Evolutionary conservation across 2,888 invertebrate species (phyloP), one percentile per base, ranked within the genome.

Genomic region (Mesodorylaimus sp.): DNA sequence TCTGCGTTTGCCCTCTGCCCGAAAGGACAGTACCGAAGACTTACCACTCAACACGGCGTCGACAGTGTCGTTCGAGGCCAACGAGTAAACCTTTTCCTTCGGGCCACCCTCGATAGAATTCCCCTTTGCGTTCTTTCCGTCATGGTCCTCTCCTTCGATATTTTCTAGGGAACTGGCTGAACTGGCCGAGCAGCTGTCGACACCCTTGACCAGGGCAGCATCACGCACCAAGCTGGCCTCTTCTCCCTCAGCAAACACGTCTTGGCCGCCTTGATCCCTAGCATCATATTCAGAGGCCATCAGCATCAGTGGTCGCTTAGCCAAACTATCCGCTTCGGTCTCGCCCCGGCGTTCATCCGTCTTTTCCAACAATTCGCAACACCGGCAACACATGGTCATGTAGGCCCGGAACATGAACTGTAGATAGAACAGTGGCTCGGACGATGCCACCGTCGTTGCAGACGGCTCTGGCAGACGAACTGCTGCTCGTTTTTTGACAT

Each of bases 41-140:
- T 7, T 39, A 43, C 75, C 73, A 25, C 69, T 68, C 66, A 75
- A 68, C 55, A 76, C 63, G 37, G 65, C 62, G 53, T 68, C 66
- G 43, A 74, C 66, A 53, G 73, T 69, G 52, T 68, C 65, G 50
- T 72, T 69, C 3, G 70, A 70, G 32, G 70, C 70, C 19, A 72
- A 65, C 13, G 66, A 66, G 57, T 71, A 72, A 3, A 71, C 65
- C 27, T 65, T 58, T 28, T 56, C 55, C n/a, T n/a, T n/a, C n/a
- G n/a, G 54, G 52, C 10, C 44, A 39, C 16, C 53, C 58, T 48
- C 44, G 39, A 16, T 37, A 41, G 19, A 21, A 16, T 32, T n/a
- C n/a, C n/a, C n/a, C n/a, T n/a, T n/a, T n/a, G n/a, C n/a, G n/a
- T n/a, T 36, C 5, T 36, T 29, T 21, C 50, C 50, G 23, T 53